phyloP scores from a whole-genome alignment of 2,113 vertebrate genomes.

The Esox niger region DNA sequence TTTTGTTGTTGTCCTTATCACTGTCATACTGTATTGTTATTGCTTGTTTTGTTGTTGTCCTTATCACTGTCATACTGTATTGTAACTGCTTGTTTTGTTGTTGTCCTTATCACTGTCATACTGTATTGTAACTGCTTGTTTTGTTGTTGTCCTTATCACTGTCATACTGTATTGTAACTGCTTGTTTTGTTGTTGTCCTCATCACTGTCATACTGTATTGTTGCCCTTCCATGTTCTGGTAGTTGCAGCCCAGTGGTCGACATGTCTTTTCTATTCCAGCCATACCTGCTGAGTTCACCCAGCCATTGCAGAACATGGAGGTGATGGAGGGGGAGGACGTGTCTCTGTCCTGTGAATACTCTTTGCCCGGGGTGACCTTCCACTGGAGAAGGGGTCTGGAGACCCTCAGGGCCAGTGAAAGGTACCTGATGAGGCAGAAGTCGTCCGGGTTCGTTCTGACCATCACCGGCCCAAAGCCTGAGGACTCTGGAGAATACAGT shows the following conservation, averaged over 20 bases:
- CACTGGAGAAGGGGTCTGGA: constrained; percentile 69
- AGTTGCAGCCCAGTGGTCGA: neutral
- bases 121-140: too few relatives aligned
- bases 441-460: constrained; percentile 74
- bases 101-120: too few relatives aligned
- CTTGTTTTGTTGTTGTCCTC: too few relatives aligned
- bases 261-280: constrained; percentile 38
- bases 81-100: too few relatives aligned
- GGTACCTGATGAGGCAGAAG: constrained; percentile 77
- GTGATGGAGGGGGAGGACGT: constrained; percentile 67
- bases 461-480: constrained; percentile 72
- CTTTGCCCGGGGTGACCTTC: constrained; percentile 67
- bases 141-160: too few relatives aligned
- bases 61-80: too few relatives aligned
- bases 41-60: too few relatives aligned
- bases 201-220: too few relatives aligned
- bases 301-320: constrained; percentile 57
- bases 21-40: too few relatives aligned
- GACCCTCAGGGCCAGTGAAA: constrained; percentile 72
- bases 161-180: too few relatives aligned
- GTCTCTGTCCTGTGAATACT: constrained; percentile 71
- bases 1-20: too few relatives aligned
- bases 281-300: constrained; percentile 72
- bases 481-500: constrained; percentile 83
- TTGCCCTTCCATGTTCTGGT: too few relatives aligned